phyloP scores from a whole-genome alignment of 2,797 vertebrate species.

The Dicrostonyx torquatus region DNA sequence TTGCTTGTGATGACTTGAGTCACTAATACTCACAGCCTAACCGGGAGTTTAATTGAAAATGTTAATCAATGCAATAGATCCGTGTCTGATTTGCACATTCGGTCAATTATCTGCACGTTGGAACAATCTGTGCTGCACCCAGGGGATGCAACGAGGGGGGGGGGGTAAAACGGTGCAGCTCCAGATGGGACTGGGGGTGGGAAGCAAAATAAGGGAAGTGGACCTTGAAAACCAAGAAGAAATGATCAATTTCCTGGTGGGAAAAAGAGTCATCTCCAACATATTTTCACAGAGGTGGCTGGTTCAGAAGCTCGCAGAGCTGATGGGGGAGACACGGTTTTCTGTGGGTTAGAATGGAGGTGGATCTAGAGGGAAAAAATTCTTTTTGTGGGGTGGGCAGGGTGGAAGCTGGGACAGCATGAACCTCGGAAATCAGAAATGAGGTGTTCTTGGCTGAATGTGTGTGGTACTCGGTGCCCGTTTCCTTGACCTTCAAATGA shows the following conservation, averaged over 20 bases:
- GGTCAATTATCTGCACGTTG: constrained; percentile 65
- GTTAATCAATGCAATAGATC: constrained; percentile 71
- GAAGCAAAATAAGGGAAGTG: constrained; percentile 34
- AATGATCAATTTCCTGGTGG: not conserved
- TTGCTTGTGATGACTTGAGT: constrained; percentile 58
- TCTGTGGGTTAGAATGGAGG: not conserved
- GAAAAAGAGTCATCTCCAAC: constrained; percentile 7
- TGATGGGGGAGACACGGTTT: not conserved
- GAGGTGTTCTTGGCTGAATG: not conserved
- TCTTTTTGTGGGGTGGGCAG: not conserved
- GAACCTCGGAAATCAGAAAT: not conserved
- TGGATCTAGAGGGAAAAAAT: constrained; percentile 36
- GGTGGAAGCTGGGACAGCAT: not conserved
- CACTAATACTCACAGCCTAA: constrained; percentile 53
- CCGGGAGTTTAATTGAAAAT: constrained; percentile 70
- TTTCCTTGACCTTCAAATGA: constrained; percentile 50
- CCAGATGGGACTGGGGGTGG: not conserved
- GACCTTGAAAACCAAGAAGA: constrained; percentile 53
- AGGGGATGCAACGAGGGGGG: not conserved
- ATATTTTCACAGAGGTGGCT: not conserved
- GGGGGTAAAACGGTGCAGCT: not conserved
- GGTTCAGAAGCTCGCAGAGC: not conserved
- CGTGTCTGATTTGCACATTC: constrained; percentile 68
- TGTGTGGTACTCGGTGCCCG: not conserved
- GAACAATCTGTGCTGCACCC: constrained; percentile 27